A percentile compares a stretch with the other conserved stretches of the same genome.
Conservation (phyloP, 2,113 vertebrate genomes). For the Vidua chalybeata region DNA sequence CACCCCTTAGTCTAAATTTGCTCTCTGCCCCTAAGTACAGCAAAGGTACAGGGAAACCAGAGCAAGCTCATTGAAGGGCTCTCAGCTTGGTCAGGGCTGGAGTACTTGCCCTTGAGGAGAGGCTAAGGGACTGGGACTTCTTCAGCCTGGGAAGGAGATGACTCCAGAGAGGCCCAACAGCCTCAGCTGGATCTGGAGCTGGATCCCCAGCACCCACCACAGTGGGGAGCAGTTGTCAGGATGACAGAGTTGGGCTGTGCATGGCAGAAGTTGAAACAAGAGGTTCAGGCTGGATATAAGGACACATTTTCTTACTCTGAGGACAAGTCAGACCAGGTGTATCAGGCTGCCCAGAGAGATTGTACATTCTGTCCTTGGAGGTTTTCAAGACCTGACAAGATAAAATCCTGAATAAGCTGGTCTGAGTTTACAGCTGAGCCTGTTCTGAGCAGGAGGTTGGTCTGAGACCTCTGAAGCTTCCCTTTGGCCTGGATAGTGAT, state of each 20-base stretch:
- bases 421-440: neutral
- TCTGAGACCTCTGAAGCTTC: neutral
- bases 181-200: too few species aligned
- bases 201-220: fast-evolving
- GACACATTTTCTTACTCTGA: neutral
- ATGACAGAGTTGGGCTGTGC: neutral
- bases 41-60: neutral
- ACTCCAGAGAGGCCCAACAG: neutral
- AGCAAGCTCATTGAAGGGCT: neutral
- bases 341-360: neutral
- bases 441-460: neutral
- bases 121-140: neutral
- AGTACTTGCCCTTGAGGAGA: neutral
- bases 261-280: neutral
- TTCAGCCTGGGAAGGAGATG: neutral
- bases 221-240: neutral
- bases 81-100: neutral
- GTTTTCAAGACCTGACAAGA: neutral
- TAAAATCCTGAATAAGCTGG: neutral
- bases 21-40: neutral
- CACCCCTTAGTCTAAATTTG: neutral
- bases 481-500: neutral
- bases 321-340: too few species aligned
- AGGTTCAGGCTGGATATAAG: neutral
- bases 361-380: neutral